Evolutionary conservation across 1,140 invertebrate genomes (phyloP).

Genomic region (Bradysia coprophila): DNA sequence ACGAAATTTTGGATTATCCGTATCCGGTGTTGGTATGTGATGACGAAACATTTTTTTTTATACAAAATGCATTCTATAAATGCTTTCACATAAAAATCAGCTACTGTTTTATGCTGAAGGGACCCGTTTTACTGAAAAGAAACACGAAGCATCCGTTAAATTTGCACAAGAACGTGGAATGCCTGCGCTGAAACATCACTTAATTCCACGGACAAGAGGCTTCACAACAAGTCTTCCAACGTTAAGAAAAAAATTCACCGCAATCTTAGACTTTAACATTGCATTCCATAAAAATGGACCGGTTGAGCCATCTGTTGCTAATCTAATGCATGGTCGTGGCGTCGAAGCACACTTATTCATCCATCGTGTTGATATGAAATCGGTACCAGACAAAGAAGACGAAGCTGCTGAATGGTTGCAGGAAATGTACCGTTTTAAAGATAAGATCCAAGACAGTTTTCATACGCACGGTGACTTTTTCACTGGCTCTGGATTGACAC

Average conservation of each 20-base stretch:
- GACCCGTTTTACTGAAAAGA: constrained; percentile 74
- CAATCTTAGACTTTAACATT: constrained; percentile 73
- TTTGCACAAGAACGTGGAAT: constrained; percentile 76
- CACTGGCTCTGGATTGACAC: constrained; percentile 44
- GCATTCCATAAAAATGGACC: constrained; percentile 50
- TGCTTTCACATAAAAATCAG: constrained; percentile 35
- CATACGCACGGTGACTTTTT: constrained; percentile 65
- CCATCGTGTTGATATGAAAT: constrained; percentile 58
- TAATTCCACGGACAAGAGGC: constrained; percentile 80
- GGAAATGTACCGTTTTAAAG: constrained; percentile 37
- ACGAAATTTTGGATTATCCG: constrained; percentile 66
- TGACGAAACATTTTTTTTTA: not conserved
- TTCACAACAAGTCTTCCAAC: constrained; percentile 60
- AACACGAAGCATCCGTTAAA: constrained; percentile 71
- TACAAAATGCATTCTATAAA: not conserved
- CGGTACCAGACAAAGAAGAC: constrained; percentile 62
- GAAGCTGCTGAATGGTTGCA: constrained; percentile 65
- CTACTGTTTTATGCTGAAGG: constrained; percentile 87
- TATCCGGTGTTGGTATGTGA: constrained; percentile 66
- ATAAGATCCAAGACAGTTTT: constrained; percentile 65
- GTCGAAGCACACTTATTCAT: constrained; percentile 61
- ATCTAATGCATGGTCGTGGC: constrained; percentile 55
- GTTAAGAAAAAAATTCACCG: constrained; percentile 53
- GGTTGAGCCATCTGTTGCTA: constrained; percentile 57
- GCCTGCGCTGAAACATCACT: constrained; percentile 69